A percentile compares a stretch with the other conserved stretches of the same genome.
Evolutionary conservation across 2,113 vertebrate genomes (phyloP).

Genomic region (Silurus meridionalis): DNA sequence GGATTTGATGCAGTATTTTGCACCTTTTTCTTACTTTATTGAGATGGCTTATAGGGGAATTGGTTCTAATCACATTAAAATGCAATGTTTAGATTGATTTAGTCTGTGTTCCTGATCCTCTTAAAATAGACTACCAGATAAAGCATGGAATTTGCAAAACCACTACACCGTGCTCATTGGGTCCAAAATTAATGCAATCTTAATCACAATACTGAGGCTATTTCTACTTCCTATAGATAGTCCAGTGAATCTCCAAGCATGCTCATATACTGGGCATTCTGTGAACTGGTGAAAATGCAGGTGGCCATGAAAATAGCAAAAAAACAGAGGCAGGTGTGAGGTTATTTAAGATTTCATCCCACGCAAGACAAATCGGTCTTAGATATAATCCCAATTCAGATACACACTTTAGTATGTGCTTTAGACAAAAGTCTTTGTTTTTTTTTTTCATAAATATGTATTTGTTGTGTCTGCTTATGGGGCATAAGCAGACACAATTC

Average conservation of each 20-base stretch:
- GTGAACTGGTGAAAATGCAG: slow-evolving; percentile 10
- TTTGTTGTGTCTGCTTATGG: neutral
- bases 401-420: neutral
- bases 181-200: neutral
- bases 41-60: slow-evolving; percentile 21
- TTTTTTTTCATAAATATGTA: neutral
- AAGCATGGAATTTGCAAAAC: slow-evolving; percentile 10
- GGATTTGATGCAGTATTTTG: slow-evolving; percentile 24
- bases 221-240: neutral
- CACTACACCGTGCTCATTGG: neutral
- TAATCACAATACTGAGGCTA: neutral
- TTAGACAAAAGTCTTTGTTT: neutral
- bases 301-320: neutral
- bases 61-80: slow-evolving; percentile 41
- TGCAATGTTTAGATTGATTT: slow-evolving; percentile 39
- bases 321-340: neutral
- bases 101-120: slow-evolving; percentile 16
- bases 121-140: slow-evolving; percentile 18
- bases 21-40: slow-evolving; percentile 16
- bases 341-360: neutral
- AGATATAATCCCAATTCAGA: slow-evolving; percentile 37
- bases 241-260: slow-evolving; percentile 4
- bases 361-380: slow-evolving; percentile 43
- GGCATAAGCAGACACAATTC: no score
- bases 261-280: slow-evolving; percentile 9